Base-by-base conservation (phyloP, 2,888 invertebrate species). In the Andrena haemorrhoa region DNA sequence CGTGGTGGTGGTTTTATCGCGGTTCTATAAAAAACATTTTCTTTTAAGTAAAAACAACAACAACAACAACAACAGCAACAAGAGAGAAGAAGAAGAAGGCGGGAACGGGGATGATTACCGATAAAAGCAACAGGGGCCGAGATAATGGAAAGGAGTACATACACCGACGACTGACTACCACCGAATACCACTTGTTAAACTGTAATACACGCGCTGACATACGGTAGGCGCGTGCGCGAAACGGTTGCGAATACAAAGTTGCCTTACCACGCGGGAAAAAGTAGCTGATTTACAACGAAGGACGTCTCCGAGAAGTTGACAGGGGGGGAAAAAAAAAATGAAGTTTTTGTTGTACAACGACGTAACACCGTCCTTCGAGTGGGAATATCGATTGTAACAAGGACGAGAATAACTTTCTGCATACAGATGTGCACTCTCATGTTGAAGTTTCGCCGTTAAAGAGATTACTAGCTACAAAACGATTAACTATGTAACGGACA, bases 361-460 rank as follows among this genome's bases (percentile, higher is more conserved):
- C 29, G 29, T 20, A 31, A 33, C 35, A 12, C 51, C 51, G 51
- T 53, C 69, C 66, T 64, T 71, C 58, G 56, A 63, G 29, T 29
- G 56, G 12, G 68, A 49, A 41, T 51, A 23, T 58, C 26, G 61
- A 49, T 20, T 23, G 35, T 47, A 53, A 35, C 56, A 68, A 64
- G 41, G 23, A 72, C 58, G 31, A 68, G 75, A 77, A 69, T 29
- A 64, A 65, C 47, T 61, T 74, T 75, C 79, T 85, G 68, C 66
- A 68, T 85, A 81, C 86, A 89, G 86, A 83, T 84, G 91, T 92
- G 91, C 92, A 92, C 92, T 92, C 92, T 92, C 89, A 91, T 87
- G 91, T 90, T 90, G 78, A 90, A 89, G 88, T 90, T 89, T 88
- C 91, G 86, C 90, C 85, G 83, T 86, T 71, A 64, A 76, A 72